Conservation (phyloP, 2,797 vertebrate genomes). For the Ctenopoma multispine region DNA sequence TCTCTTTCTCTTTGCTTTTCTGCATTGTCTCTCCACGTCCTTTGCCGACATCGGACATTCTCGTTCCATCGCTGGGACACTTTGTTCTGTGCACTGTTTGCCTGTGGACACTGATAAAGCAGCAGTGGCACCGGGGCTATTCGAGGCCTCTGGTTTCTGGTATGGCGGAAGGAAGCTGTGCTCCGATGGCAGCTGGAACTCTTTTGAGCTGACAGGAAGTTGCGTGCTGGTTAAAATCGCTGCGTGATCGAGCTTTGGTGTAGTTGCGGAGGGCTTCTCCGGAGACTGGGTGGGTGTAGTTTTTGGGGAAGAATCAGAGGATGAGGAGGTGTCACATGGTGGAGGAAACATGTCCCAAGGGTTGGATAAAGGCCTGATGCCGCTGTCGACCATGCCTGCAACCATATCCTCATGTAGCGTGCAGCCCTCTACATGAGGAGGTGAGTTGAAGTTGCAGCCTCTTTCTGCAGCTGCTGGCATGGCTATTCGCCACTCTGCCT, state of each 20-base stretch:
- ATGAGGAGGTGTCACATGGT: conserved; percentile 28
- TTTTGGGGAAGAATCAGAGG: conserved; percentile 29
- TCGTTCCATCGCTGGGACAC: background rate
- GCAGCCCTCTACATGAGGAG: background rate
- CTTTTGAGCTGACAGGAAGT: conserved; percentile 3
- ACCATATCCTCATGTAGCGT: background rate
- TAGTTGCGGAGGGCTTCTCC: background rate
- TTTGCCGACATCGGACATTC: background rate
- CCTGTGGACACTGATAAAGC: background rate
- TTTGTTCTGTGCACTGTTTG: background rate
- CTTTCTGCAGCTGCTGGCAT: background rate
- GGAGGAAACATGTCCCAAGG: conserved; percentile 72
- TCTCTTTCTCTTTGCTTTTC: conserved; percentile 58
- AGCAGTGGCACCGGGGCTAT: background rate
- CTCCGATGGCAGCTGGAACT: conserved; percentile 12
- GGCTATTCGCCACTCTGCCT: background rate
- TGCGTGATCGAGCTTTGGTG: rapidly evolving
- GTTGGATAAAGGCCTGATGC: conserved; percentile 12
- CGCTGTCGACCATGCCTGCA: background rate
- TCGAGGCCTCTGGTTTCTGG: conserved; percentile 49
- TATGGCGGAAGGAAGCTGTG: conserved; percentile 53
- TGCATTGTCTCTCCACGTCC: background rate
- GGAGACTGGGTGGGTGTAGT: rapidly evolving
- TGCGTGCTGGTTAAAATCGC: conserved; percentile 37
- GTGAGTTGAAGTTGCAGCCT: background rate